Evolutionary conservation across 2,113 vertebrate species (phyloP).

Genomic region (Chloebia gouldiae): DNA sequence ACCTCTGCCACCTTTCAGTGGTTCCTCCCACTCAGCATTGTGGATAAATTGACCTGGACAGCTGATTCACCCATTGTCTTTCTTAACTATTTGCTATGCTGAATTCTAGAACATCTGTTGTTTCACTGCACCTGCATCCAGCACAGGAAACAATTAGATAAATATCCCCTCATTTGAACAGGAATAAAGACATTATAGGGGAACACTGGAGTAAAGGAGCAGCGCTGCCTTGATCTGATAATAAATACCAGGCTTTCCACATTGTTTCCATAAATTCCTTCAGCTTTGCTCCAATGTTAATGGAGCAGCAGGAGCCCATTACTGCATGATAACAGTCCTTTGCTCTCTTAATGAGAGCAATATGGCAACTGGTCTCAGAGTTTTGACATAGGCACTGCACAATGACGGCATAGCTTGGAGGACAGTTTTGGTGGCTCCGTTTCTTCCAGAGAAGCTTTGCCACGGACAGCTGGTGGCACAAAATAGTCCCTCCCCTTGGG

Average conservation of each 20-base stretch:
- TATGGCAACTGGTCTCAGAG: constrained; percentile 5
- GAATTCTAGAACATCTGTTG: constrained; percentile 6
- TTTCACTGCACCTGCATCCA: neutral
- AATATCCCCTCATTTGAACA: neutral
- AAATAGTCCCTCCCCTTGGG: neutral
- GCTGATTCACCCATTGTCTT: neutral
- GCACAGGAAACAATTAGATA: neutral
- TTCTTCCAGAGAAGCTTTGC: neutral
- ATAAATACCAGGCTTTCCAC: constrained; percentile 43
- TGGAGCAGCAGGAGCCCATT: constrained; percentile 55
- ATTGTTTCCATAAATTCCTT: constrained; percentile 50
- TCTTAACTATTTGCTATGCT: neutral
- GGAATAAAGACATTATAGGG: neutral
- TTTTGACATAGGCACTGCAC: neutral
- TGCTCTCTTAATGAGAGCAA: constrained; percentile 48
- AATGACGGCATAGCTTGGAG: neutral
- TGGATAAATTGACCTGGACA: neutral
- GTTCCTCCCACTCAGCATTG: neutral
- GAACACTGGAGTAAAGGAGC: constrained; percentile 1
- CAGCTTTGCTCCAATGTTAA: constrained; percentile 35
- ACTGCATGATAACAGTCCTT: constrained; percentile 56
- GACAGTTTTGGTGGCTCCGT: neutral
- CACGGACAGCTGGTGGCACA: neutral
- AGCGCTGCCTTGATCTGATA: neutral
- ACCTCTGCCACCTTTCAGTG: neutral